These are phyloP conservation scores for Oscheius myriophilus DNA, from an alignment of 2,888 invertebrate species.

Conservation along the genomic window DNA sequence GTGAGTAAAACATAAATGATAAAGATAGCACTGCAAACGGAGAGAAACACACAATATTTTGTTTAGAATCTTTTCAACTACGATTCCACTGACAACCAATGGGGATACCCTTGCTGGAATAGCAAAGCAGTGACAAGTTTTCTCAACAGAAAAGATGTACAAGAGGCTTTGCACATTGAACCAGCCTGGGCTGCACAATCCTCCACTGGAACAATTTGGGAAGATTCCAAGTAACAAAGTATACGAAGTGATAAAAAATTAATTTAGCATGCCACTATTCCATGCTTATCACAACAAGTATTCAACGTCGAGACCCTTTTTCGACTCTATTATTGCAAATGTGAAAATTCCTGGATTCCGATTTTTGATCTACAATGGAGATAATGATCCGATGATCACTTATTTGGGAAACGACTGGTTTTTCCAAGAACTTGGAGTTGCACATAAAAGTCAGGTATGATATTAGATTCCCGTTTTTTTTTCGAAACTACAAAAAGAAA, in stretches of 20 bases:
- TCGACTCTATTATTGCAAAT: slow-evolving; percentile 37
- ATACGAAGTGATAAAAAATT: too few relatives aligned
- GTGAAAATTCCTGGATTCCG: slow-evolving; percentile 36
- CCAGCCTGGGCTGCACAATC: not conserved
- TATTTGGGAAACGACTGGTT: slow-evolving; percentile 30
- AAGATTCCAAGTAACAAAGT: too few relatives aligned
- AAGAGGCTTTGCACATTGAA: slow-evolving; percentile 15
- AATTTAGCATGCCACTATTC: too few relatives aligned
- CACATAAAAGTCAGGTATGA: slow-evolving; percentile 59
- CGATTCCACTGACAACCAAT: slow-evolving; percentile 60
- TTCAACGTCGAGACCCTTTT: slow-evolving; percentile 41
- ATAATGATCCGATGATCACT: slow-evolving; percentile 42
- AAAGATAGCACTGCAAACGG: too few relatives aligned
- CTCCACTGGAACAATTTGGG: too few relatives aligned
- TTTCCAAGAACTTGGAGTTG: slow-evolving; percentile 32
- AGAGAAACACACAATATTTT: too few relatives aligned
- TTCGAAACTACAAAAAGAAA: too few relatives aligned
- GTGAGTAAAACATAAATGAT: too few relatives aligned
- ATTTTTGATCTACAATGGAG: slow-evolving; percentile 48
- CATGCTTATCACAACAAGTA: slow-evolving; percentile 41
- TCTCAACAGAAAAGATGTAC: slow-evolving; percentile 43
- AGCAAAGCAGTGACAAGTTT: slow-evolving; percentile 60
- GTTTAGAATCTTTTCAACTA: slow-evolving; percentile 51
- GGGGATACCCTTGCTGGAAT: slow-evolving; percentile 65
- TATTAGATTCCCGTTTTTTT: too few relatives aligned